These are phyloP conservation scores for Chloroclystis v-ata DNA, from an alignment of 2,888 invertebrate species.

Conservation along the genomic window DNA sequence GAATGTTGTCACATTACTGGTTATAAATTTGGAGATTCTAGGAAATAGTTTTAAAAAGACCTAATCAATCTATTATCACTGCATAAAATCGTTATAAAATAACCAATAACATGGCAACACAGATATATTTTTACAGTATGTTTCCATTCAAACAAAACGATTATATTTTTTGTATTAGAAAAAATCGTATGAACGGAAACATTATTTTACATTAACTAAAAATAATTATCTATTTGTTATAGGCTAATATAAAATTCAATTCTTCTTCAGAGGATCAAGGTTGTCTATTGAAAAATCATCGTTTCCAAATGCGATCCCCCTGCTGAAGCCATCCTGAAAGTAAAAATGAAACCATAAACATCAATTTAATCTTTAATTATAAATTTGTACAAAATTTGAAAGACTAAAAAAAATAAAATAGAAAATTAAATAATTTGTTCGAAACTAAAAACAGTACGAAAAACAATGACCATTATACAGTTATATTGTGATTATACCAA, in stretches of 20 bases:
- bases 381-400: too few relatives aligned
- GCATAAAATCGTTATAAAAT: slow-evolving; percentile 51
- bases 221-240: slow-evolving; percentile 28
- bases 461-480: too few relatives aligned
- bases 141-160: slow-evolving; percentile 56
- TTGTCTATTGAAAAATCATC: slow-evolving; percentile 97
- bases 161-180: slow-evolving; percentile 35
- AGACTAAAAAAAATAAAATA: too few relatives aligned
- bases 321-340: slow-evolving; percentile 91
- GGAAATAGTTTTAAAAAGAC: slow-evolving; percentile 31
- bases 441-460: too few relatives aligned
- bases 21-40: slow-evolving; percentile 49
- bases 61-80: slow-evolving; percentile 57
- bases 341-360: slow-evolving; percentile 35
- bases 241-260: slow-evolving; percentile 52
- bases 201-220: slow-evolving; percentile 33
- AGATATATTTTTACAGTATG: slow-evolving; percentile 37
- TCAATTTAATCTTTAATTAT: too few relatives aligned
- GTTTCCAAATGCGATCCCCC: slow-evolving; percentile 91
- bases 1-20: slow-evolving; percentile 48
- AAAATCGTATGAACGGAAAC: slow-evolving; percentile 54
- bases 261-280: slow-evolving; percentile 93
- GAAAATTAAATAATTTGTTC: too few relatives aligned
- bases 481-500: too few relatives aligned
- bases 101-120: slow-evolving; percentile 73